Evolutionary conservation across 2,113 vertebrate genomes (phyloP).

Genomic region (Chaenocephalus aceratus): DNA sequence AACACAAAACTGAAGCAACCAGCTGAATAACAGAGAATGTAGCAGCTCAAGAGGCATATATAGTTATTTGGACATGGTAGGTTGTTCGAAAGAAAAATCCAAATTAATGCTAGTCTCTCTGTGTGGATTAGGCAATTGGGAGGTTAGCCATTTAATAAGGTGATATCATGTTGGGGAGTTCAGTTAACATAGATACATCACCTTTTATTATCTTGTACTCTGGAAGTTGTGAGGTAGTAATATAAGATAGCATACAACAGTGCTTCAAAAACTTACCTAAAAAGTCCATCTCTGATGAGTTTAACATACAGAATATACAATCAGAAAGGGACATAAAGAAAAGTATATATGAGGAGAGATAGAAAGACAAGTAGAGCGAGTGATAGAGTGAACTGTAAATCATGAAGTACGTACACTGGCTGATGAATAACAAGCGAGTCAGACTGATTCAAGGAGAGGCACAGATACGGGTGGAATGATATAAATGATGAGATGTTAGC

Average conservation of each 20-base stretch:
- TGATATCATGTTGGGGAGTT: too few relatives aligned
- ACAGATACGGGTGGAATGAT: slow-evolving; percentile 46
- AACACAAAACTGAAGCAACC: too few relatives aligned
- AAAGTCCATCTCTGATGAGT: background rate
- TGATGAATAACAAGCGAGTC: slow-evolving; percentile 45
- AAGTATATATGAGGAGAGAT: background rate
- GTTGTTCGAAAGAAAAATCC: background rate
- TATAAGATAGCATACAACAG: background rate
- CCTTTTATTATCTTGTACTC: background rate
- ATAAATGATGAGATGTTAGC: slow-evolving; percentile 73
- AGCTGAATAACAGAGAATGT: background rate
- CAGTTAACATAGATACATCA: background rate
- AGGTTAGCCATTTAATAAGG: too few relatives aligned
- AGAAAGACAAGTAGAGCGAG: slow-evolving; percentile 1
- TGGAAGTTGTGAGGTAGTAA: background rate
- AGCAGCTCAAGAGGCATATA: background rate
- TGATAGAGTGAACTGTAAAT: slow-evolving; percentile 24
- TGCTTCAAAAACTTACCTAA: background rate
- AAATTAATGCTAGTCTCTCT: background rate
- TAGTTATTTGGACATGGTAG: background rate
- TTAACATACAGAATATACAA: slow-evolving; percentile 14
- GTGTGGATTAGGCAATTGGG: too few relatives aligned
- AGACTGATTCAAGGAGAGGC: slow-evolving; percentile 21
- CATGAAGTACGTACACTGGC: slow-evolving; percentile 7
- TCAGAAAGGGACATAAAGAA: background rate